A percentile compares a stretch with the other conserved stretches of the same genome.
phyloP scores from a whole-genome alignment of 2,797 vertebrate species.

The Parauchenoglanis ngamensis region DNA sequence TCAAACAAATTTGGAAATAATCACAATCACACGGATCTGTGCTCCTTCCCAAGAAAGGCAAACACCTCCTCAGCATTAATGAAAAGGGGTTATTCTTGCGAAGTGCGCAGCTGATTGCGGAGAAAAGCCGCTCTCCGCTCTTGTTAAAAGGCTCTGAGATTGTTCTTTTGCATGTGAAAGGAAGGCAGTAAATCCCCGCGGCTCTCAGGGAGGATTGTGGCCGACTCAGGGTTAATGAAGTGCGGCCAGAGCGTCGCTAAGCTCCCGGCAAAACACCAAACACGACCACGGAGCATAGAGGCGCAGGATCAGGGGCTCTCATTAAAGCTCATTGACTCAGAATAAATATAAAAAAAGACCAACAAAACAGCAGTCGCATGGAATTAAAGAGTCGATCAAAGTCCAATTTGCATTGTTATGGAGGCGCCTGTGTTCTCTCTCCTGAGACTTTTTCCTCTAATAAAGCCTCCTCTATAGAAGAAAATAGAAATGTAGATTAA shows the following conservation, averaged over 20 bases:
- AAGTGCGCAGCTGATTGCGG: slow-evolving; percentile 84
- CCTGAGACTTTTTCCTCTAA: slow-evolving; percentile 23
- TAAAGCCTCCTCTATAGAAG: not conserved
- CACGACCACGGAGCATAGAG: slow-evolving; percentile 84
- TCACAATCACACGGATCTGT: slow-evolving; percentile 68
- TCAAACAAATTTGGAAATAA: slow-evolving; percentile 65
- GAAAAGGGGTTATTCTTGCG: slow-evolving; percentile 74
- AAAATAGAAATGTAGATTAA: slow-evolving; percentile 16
- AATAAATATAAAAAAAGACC: slow-evolving; percentile 82
- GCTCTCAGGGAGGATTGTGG: slow-evolving; percentile 82
- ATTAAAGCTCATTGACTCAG: slow-evolving; percentile 95
- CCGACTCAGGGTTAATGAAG: slow-evolving; percentile 98
- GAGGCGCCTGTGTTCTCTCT: slow-evolving; percentile 48
- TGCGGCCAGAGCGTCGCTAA: slow-evolving; percentile 92
- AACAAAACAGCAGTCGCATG: slow-evolving; percentile 92
- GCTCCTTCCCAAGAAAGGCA: slow-evolving; percentile 71
- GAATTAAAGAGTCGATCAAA: slow-evolving; percentile 98
- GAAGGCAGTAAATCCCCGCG: slow-evolving; percentile 84
- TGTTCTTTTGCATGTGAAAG: slow-evolving; percentile 92
- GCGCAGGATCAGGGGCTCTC: slow-evolving; percentile 95
- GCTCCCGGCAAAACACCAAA: slow-evolving; percentile 88
- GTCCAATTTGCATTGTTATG: slow-evolving; percentile 81
- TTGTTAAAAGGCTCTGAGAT: slow-evolving; percentile 71
- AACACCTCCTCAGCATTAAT: slow-evolving; percentile 61
- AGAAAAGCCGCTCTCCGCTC: slow-evolving; percentile 66